Conservation (phyloP, 2,113 vertebrate species). For the Aspiorhynchus laticeps region DNA sequence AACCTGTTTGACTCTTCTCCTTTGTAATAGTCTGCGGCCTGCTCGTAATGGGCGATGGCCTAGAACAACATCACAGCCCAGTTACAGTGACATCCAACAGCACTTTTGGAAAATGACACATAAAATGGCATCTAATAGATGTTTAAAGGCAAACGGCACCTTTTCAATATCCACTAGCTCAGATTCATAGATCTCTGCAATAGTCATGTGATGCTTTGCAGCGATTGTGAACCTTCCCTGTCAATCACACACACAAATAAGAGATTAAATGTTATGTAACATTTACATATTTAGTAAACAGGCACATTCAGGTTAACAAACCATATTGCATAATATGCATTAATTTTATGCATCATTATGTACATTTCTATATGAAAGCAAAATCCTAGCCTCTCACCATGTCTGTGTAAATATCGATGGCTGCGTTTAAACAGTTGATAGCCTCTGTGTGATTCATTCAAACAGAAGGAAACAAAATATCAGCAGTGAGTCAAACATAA, state of each 20-base stretch:
- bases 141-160: conserved; percentile 69
- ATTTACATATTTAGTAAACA: neutral
- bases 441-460: conserved; percentile 80
- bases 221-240: conserved; percentile 97
- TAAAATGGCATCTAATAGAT: neutral
- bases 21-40: conserved; percentile 98
- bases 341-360: neutral
- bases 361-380: neutral
- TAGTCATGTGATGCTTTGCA: conserved; percentile 99
- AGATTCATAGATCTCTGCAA: conserved; percentile 94
- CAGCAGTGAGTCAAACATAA: conserved; percentile 13
- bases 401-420: conserved; percentile 99
- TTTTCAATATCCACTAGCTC: conserved; percentile 98
- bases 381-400: conserved; percentile 83
- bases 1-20: conserved; percentile 98
- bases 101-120: neutral
- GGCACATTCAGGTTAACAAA: conserved; percentile 29
- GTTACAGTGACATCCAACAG: neutral
- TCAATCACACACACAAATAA: conserved; percentile 8
- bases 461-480: conserved; percentile 34
- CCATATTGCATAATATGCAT: conserved; percentile 1
- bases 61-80: conserved; percentile 60
- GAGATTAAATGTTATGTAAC: neutral
- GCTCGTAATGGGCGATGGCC: conserved; percentile 98
- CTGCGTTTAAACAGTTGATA: conserved; percentile 99